Evolutionary conservation across 2,797 vertebrate species (phyloP).

Genomic region (Nannoperca australis): DNA sequence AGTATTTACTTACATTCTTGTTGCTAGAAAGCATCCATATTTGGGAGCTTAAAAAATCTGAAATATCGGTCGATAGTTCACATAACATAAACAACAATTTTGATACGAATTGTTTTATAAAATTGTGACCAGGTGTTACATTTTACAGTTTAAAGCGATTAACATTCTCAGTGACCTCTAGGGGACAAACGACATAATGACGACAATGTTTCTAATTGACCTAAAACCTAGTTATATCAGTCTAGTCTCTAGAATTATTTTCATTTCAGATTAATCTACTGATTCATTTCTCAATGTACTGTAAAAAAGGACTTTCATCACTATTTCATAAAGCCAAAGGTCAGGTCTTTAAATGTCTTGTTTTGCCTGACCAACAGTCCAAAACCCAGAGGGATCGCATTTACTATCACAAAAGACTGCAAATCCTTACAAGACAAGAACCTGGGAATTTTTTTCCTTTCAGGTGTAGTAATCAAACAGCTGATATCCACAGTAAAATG

Average conservation of each 20-base stretch:
- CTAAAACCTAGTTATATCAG: background rate
- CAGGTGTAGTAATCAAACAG: background rate
- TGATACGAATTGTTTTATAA: background rate
- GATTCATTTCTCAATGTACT: background rate
- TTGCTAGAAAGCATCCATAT: too few relatives aligned
- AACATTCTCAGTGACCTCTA: background rate
- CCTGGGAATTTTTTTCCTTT: background rate
- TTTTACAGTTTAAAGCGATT: background rate
- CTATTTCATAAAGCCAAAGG: background rate
- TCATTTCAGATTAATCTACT: background rate
- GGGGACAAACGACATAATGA: background rate
- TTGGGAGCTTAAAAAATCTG: background rate
- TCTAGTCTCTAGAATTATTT: too few relatives aligned
- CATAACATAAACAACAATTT: background rate
- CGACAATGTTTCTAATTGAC: background rate
- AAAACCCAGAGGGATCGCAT: background rate
- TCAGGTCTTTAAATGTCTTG: background rate
- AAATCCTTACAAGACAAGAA: background rate
- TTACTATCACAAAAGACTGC: background rate
- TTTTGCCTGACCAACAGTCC: background rate
- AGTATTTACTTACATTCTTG: background rate
- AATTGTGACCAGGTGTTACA: background rate
- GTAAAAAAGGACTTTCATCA: background rate
- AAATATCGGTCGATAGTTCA: background rate
- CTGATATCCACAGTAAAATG: background rate